phyloP scores from a whole-genome alignment of 1,140 invertebrate genomes.

The Propsilocerus akamusi region DNA sequence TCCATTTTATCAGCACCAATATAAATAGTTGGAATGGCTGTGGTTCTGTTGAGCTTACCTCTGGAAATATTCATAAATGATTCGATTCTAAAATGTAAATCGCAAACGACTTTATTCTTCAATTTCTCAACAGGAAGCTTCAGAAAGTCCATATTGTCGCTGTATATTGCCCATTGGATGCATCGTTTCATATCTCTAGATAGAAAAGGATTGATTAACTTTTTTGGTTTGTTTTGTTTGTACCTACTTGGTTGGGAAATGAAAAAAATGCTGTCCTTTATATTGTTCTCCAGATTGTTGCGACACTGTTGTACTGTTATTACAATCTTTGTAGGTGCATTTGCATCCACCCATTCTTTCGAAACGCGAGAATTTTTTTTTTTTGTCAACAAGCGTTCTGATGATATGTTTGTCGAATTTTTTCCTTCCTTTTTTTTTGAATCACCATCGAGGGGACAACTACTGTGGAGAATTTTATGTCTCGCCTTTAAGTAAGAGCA shows the following conservation, averaged over 20 bases:
- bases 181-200: slow-evolving; percentile 21
- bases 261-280: slow-evolving; percentile 24
- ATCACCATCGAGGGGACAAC: no score
- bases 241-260: slow-evolving; percentile 19
- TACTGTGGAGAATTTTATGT: no score
- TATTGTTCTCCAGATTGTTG: slow-evolving; percentile 13
- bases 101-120: slow-evolving; percentile 26
- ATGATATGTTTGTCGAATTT: no score
- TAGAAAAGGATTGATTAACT: background rate
- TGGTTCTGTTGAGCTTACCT: slow-evolving; percentile 11
- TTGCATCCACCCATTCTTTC: slow-evolving; percentile 31
- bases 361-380: no score
- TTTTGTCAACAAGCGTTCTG: no score
- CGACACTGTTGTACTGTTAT: slow-evolving; percentile 17
- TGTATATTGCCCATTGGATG: slow-evolving; percentile 23
- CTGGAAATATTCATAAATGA: slow-evolving; percentile 27
- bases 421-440: no score
- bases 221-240: background rate
- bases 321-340: slow-evolving; percentile 27
- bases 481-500: no score
- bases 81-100: slow-evolving; percentile 26
- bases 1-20: slow-evolving; percentile 11
- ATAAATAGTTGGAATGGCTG: slow-evolving; percentile 13
- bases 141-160: slow-evolving; percentile 18
- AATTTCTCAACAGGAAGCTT: slow-evolving; percentile 20